phyloP scores from a whole-genome alignment of 2,797 vertebrate genomes.

The Gobio occitaniae region DNA sequence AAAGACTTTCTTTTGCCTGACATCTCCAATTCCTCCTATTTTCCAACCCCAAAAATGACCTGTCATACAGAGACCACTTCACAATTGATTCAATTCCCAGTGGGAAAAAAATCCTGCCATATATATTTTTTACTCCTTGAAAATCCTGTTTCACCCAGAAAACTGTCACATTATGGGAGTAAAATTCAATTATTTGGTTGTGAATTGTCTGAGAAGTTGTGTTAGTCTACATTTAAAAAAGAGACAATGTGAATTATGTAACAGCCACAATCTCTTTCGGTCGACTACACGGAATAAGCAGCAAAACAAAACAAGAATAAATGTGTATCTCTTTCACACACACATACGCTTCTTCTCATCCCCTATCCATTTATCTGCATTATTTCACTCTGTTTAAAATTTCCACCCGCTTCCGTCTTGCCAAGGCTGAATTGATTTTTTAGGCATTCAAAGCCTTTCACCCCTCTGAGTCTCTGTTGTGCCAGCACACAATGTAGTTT shows the following conservation, averaged over 20 bases:
- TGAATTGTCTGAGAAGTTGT: constrained; percentile 1
- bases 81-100: background rate
- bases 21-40: background rate
- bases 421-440: constrained; percentile 32
- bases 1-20: background rate
- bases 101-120: background rate
- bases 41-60: background rate
- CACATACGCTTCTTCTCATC: background rate
- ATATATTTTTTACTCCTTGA: background rate
- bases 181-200: background rate
- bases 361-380: constrained; percentile 21
- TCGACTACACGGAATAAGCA: background rate
- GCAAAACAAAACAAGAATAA: constrained; percentile 7
- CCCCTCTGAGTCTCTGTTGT: constrained; percentile 19
- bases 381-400: constrained; percentile 23
- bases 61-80: background rate
- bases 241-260: background rate
- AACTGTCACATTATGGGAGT: background rate
- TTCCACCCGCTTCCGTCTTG: background rate
- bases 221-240: constrained; percentile 2
- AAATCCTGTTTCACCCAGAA: background rate
- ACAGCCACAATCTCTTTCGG: background rate
- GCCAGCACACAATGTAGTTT: constrained; percentile 28
- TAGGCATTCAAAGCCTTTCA: constrained; percentile 32
- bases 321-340: background rate